Conservation (phyloP, 1,140 invertebrate species). For the Drosophila sucinea region DNA sequence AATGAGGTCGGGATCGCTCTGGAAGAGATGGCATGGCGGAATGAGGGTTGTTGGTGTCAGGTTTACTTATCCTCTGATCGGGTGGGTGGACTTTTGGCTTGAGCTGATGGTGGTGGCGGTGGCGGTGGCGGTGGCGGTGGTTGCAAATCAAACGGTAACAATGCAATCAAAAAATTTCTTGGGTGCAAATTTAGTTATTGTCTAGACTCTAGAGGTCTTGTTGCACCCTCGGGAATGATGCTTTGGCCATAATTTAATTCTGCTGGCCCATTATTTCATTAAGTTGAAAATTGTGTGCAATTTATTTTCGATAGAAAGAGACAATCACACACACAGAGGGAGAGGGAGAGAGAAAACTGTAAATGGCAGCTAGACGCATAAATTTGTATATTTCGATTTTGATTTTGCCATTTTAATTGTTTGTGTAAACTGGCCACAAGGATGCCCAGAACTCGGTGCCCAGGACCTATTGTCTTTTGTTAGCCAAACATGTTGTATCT, state of each 20-base stretch:
- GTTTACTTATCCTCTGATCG: conserved; percentile 25
- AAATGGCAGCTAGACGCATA: conserved; percentile 77
- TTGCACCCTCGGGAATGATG: conserved; percentile 58
- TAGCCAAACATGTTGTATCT: conserved; percentile 74
- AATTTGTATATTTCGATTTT: conserved; percentile 79
- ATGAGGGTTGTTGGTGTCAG: conserved; percentile 37
- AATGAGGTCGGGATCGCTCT: conserved; percentile 53
- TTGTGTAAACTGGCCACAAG: conserved; percentile 50
- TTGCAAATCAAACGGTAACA: conserved; percentile 74
- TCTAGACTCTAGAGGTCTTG: conserved; percentile 44
- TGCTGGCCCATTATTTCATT: conserved; percentile 75
- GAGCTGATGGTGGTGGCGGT: conserved; percentile 6
- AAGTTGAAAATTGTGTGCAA: conserved; percentile 53
- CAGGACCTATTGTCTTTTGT: conserved; percentile 55
- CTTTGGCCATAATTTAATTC: conserved; percentile 74
- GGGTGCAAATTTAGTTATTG: conserved; percentile 81
- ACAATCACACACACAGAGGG: not conserved
- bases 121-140: conserved; percentile 23
- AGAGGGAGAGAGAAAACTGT: conserved; percentile 36
- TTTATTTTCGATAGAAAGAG: conserved; percentile 35
- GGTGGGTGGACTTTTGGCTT: conserved; percentile 22
- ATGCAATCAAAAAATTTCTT: conserved; percentile 75
- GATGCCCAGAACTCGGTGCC: conserved; percentile 20
- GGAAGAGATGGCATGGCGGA: not conserved
- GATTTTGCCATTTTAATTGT: conserved; percentile 80